Evolutionary conservation across 2,888 invertebrate species (phyloP), one percentile per base, ranked within the genome.

Genomic region (Sepioteuthis lessoniana): DNA sequence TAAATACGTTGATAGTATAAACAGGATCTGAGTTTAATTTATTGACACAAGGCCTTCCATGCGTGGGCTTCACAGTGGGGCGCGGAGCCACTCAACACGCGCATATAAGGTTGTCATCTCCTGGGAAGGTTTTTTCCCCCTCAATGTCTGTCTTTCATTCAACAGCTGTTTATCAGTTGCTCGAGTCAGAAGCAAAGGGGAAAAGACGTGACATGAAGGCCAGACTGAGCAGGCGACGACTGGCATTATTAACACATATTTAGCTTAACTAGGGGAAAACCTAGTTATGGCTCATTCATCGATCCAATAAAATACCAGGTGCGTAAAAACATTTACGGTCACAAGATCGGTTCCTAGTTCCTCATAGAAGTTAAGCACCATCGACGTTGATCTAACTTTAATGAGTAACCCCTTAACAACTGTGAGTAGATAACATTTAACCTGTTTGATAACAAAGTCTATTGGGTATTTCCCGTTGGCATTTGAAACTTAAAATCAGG

Each of bases 21-120:
- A 76, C n/a, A 76, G 35, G 35, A 76, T 76, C n/a, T 35, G n/a
- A 19, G n/a, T 16, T 4, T n/a, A 13, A 35, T 76, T 76, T 76
- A 76, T 76, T 76, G 76, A 76, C 76, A n/a, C 76, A 76, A 76
- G 76, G n/a, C 19, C 16, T 13, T 16, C 19, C 76, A 76, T 13
- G 76, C 76, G 76, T n/a, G 76, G n/a, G 76, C n/a, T 76, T 76
- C 76, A 76, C 76, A 76, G n/a, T n/a, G n/a, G 76, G 76, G n/a
- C n/a, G 76, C n/a, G 76, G 76, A 76, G 76, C 76, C 76, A 19
- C 13, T 76, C 76, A 35, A 35, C n/a, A 16, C n/a, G 76, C n/a
- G n/a, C 76, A 76, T 76, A n/a, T 13, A n/a, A 16, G 35, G 76
- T 76, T 76, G 76, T 76, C 76, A 76, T 76, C 76, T 16, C n/a